Evolutionary conservation across 2,113 vertebrate genomes (phyloP).

Genomic region (Ursus arctos): DNA sequence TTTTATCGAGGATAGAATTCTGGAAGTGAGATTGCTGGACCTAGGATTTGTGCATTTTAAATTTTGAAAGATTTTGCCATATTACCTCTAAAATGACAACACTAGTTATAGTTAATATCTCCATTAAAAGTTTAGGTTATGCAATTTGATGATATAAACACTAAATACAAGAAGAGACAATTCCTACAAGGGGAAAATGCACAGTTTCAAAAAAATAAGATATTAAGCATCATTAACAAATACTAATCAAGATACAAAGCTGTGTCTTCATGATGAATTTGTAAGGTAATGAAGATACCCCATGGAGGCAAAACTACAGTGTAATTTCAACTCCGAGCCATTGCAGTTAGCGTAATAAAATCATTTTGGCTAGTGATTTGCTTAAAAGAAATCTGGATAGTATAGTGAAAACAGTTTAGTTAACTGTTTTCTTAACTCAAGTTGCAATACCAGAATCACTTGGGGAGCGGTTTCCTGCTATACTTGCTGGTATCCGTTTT

Average conservation of each 20-base stretch:
- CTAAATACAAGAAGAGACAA: background rate
- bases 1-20: conserved; percentile 22
- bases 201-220: background rate
- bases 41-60: background rate
- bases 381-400: background rate
- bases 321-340: background rate
- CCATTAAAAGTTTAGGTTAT: background rate
- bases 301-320: background rate
- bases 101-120: background rate
- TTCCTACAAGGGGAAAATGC: background rate
- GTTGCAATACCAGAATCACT: background rate
- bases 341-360: background rate
- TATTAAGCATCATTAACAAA: background rate
- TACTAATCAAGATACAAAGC: background rate
- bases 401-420: background rate
- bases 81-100: background rate
- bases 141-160: background rate
- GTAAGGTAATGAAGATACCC: background rate
- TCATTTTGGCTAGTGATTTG: background rate
- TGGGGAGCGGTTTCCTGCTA: background rate
- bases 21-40: background rate
- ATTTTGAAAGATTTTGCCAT: background rate
- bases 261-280: background rate
- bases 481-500: background rate
- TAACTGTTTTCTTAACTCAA: background rate